These are phyloP conservation scores for Drosophila ercepeae DNA, from an alignment of 1,140 invertebrate genomes.

Conservation along the genomic window DNA sequence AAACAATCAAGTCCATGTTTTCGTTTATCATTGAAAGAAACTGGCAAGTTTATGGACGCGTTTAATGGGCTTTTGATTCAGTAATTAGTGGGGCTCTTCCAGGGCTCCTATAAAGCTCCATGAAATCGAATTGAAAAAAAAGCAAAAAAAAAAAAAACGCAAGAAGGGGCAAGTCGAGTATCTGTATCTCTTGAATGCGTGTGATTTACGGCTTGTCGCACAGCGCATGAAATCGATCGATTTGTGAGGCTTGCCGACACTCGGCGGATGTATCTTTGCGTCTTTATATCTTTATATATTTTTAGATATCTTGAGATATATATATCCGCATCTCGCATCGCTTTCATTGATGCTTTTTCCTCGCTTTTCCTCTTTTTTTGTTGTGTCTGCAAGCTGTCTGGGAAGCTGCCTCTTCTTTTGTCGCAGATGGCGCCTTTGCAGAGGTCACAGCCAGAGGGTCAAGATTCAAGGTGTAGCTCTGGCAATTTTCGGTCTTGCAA, in stretches of 20 bases:
- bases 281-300: constrained; percentile 25
- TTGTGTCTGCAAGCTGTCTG: constrained; percentile 70
- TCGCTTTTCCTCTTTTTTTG: constrained; percentile 46
- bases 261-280: constrained; percentile 35
- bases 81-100: constrained; percentile 61
- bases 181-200: constrained; percentile 58
- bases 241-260: constrained; percentile 27
- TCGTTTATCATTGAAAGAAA: constrained; percentile 34
- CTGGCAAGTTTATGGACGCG: constrained; percentile 23
- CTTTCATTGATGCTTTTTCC: constrained; percentile 78
- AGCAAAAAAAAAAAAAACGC: constrained; percentile 24
- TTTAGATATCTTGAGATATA: constrained; percentile 29
- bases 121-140: constrained; percentile 53
- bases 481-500: constrained; percentile 25
- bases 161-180: no score
- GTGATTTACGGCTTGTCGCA: constrained; percentile 77
- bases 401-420: constrained; percentile 63
- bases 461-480: neutral
- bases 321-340: constrained; percentile 51
- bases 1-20: constrained; percentile 62
- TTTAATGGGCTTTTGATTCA: constrained; percentile 76
- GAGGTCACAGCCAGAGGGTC: constrained; percentile 8
- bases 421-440: constrained; percentile 25
- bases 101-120: no score
- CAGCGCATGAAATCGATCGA: constrained; percentile 78